Evolutionary conservation across 2,113 vertebrate genomes (phyloP), one percentile per base, ranked within the genome.

Genomic region (Opisthocomus hoazin): DNA sequence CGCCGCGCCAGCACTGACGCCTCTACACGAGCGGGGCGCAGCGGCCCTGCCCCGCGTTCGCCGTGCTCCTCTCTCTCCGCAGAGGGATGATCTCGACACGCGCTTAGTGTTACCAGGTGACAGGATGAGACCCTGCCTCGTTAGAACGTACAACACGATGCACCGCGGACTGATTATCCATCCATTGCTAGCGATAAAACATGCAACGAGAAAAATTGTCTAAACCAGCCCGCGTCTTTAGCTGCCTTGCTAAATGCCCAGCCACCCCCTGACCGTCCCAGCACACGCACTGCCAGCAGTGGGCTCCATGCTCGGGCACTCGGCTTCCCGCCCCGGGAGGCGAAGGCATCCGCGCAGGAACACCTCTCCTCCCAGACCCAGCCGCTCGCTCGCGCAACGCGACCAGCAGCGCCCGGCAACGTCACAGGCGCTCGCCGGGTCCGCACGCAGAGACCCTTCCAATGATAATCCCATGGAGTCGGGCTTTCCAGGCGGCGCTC

Each of bases 211-310:
- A 92, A 95, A 94, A 96, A 91, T 90, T 79, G 97, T 97, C 97
- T 96, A 84, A 90, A 34, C 94, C 78, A 95, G 93, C 82, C 97
- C 85, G 93, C 58, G 15, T 97, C 97, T 86, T 96, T 98, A 98
- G 98, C 98, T 98, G 98, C 98, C 98, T 97, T 95, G 94, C 94
- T 97, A 93, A 96, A 98, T 98, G 98, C 97, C 98, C 96, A n/a
- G 65, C 71, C 51, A 64, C 94, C 97, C 95, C 94, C 97, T 84
- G 69, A 90, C 94, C 48, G 84, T 91, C 97, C 96, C 95, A 97
- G 97, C 75, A 96, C 51, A 26, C 58, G 96, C 98, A 98, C 98
- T 88, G 97, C 98, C 98, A 97, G 98, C 98, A 98, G 98, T 96
- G 97, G 97, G 87, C 75, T 94, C 83, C 93, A 34, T 53, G 87